Evolutionary conservation across 2,888 invertebrate genomes (phyloP).

Genomic region (Apodemia mormo): DNA sequence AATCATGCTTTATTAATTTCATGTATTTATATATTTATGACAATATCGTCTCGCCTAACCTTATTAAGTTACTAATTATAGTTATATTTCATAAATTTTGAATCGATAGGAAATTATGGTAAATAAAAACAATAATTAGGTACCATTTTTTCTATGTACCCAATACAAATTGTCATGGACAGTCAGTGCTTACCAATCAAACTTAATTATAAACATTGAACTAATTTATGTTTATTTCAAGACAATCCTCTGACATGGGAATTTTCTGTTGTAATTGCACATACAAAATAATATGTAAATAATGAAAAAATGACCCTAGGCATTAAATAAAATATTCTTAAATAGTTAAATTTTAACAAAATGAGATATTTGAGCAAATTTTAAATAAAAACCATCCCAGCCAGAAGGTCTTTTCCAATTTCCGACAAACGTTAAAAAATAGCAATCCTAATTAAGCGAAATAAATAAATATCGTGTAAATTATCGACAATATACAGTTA

Average conservation of each 20-base stretch:
- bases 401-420: constrained; percentile 55
- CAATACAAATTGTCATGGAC: constrained; percentile 61
- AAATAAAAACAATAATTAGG: constrained; percentile 72
- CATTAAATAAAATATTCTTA: constrained; percentile 18
- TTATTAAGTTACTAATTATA: constrained; percentile 81
- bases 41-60: constrained; percentile 83
- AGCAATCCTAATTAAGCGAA: constrained; percentile 71
- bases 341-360: constrained; percentile 45
- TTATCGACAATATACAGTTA: constrained; percentile 79
- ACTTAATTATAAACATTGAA: constrained; percentile 64
- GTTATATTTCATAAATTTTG: constrained; percentile 79
- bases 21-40: constrained; percentile 83
- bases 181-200: constrained; percentile 64
- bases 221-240: constrained; percentile 55
- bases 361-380: constrained; percentile 71
- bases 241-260: constrained; percentile 50
- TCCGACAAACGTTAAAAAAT: constrained; percentile 47
- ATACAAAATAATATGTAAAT: neutral
- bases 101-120: constrained; percentile 80
- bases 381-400: constrained; percentile 67
- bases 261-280: neutral
- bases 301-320: neutral
- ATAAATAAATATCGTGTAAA: constrained; percentile 79
- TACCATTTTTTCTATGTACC: constrained; percentile 61
- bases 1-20: constrained; percentile 83